Conservation (phyloP, 2,113 vertebrate species). For the Sapayoa aenigma region DNA sequence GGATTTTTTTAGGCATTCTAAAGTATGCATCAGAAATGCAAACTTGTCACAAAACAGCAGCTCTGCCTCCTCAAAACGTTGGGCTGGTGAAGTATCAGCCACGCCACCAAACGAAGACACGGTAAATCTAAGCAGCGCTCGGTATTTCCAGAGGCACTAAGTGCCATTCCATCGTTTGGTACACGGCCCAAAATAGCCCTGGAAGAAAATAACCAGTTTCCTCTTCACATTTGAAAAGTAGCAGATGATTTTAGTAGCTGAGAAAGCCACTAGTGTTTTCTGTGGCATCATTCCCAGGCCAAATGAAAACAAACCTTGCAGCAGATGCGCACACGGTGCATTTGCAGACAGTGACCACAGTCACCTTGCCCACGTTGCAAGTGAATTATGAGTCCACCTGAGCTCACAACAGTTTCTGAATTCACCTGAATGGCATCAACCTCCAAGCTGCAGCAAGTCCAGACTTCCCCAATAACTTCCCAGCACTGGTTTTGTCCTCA, state of each 20-base stretch:
- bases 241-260: conserved; percentile 44
- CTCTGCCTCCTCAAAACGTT: conserved; percentile 21
- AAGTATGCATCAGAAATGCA: not conserved
- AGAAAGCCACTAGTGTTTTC: conserved; percentile 46
- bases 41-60: not conserved
- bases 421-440: not conserved
- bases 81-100: conserved; percentile 29
- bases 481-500: not conserved
- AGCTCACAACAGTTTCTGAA: not conserved
- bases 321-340: not conserved
- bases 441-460: not conserved
- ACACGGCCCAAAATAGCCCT: not conserved
- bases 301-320: not conserved
- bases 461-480: not conserved
- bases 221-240: conserved; percentile 14
- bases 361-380: not conserved
- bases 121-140: not conserved
- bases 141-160: not conserved
- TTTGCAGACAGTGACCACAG: not conserved
- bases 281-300: conserved; percentile 23
- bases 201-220: conserved; percentile 2
- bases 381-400: not conserved
- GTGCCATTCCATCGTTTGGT: not conserved
- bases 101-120: not conserved
- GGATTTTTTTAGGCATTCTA: not conserved